Percentiles rank a stretch among this genome's conserved stretches.
Conservation (phyloP, 2,888 invertebrate genomes). For the Malthinus flaveolus region DNA sequence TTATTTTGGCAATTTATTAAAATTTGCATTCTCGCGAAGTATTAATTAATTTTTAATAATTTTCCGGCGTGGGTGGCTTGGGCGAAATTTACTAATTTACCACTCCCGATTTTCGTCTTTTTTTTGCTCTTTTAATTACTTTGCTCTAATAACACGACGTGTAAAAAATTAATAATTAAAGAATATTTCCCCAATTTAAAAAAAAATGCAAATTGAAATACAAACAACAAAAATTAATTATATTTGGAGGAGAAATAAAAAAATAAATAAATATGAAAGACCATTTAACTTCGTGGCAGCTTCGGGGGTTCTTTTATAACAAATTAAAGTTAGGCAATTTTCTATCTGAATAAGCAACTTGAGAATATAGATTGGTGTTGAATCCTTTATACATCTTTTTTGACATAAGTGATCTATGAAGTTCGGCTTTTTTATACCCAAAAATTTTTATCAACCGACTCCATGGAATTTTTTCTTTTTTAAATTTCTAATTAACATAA, state of each 20-base stretch:
- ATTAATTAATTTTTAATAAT: too few species aligned
- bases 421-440: conserved; percentile 14
- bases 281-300: conserved; percentile 20
- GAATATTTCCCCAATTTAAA: conserved; percentile 1
- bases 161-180: conserved; percentile 24
- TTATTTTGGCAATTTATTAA: too few species aligned
- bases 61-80: neutral
- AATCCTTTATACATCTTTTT: conserved; percentile 20
- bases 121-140: conserved; percentile 9
- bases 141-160: conserved; percentile 21
- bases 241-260: conserved; percentile 10
- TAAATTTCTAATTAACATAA: conserved; percentile 1
- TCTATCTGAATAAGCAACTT: conserved; percentile 37
- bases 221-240: conserved; percentile 13
- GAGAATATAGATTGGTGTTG: conserved; percentile 27
- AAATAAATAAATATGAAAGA: conserved; percentile 4
- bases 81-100: neutral
- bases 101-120: too few species aligned
- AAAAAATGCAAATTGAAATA: too few species aligned
- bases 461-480: neutral
- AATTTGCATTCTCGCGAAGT: too few species aligned
- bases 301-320: conserved; percentile 34
- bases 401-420: conserved; percentile 28
- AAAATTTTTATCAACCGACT: too few species aligned
- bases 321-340: conserved; percentile 45